Conservation (phyloP, 2,888 invertebrate genomes). For the Charanyca ferruginea region DNA sequence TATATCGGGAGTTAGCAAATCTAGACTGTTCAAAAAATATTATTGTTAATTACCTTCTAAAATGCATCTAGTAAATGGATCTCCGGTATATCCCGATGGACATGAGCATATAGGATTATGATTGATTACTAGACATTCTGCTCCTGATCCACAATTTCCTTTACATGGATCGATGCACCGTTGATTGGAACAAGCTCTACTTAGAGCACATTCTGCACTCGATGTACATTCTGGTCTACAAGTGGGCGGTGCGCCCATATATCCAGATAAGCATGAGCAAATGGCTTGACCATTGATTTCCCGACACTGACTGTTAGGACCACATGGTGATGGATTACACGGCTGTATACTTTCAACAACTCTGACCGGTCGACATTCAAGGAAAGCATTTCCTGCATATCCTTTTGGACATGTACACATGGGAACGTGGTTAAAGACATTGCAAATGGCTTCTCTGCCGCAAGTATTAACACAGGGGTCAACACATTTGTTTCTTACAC, state of each 20-base stretch:
- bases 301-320: slow-evolving; percentile 93
- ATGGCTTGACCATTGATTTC: slow-evolving; percentile 93
- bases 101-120: slow-evolving; percentile 94
- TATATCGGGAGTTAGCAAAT: slow-evolving; percentile 18
- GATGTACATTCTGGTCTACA: slow-evolving; percentile 94
- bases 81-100: slow-evolving; percentile 92
- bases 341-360: slow-evolving; percentile 87
- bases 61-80: slow-evolving; percentile 93
- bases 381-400: slow-evolving; percentile 93
- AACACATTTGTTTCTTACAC: slow-evolving; percentile 93
- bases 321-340: slow-evolving; percentile 94
- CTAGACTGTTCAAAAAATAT: not conserved
- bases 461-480: slow-evolving; percentile 95
- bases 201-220: slow-evolving; percentile 93
- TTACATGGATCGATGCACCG: slow-evolving; percentile 94
- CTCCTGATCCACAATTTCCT: slow-evolving; percentile 93
- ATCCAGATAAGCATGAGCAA: slow-evolving; percentile 93
- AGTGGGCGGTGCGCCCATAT: slow-evolving; percentile 93
- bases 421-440: slow-evolving; percentile 92
- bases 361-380: slow-evolving; percentile 90
- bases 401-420: slow-evolving; percentile 92
- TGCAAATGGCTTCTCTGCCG: slow-evolving; percentile 94
- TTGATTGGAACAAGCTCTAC: slow-evolving; percentile 93
- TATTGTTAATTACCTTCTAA: slow-evolving; percentile 88
- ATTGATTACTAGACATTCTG: slow-evolving; percentile 93